A percentile compares a stretch with the other conserved stretches of the same genome.
phyloP scores from a whole-genome alignment of 2,888 invertebrate genomes.

The Synergus japonicus region DNA sequence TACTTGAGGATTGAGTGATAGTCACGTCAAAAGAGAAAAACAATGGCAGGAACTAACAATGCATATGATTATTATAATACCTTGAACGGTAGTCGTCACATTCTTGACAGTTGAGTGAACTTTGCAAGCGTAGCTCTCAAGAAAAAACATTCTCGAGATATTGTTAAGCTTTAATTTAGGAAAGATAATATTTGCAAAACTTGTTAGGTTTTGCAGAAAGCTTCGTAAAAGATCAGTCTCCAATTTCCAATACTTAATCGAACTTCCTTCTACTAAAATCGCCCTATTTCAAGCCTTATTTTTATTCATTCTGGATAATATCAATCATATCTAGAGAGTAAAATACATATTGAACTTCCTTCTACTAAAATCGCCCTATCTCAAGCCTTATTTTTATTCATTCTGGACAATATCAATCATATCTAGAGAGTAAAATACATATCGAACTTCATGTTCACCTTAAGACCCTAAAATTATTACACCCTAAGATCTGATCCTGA shows the following conservation, averaged over 20 bases:
- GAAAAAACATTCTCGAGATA: neutral
- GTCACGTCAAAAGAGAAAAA: neutral
- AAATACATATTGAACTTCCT: neutral
- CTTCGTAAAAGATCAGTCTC: neutral
- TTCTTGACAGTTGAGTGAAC: slow-evolving; percentile 12
- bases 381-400: too few species aligned
- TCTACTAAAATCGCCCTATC: neutral
- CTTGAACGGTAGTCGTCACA: neutral
- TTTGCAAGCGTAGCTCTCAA: neutral
- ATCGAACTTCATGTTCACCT: neutral
- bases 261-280: neutral
- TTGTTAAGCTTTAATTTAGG: neutral
- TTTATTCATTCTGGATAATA: too few species aligned
- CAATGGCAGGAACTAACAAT: neutral
- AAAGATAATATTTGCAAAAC: too few species aligned
- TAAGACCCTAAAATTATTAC: too few species aligned
- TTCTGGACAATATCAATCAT: too few species aligned
- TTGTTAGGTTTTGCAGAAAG: neutral
- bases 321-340: neutral
- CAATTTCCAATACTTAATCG: neutral
- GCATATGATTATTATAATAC: neutral
- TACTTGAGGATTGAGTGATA: neutral
- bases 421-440: neutral
- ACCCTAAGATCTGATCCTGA: too few species aligned
- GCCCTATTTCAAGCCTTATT: too few species aligned